Evolutionary conservation across 1,140 invertebrate species (phyloP), one percentile per base, ranked within the genome.

Genomic region (Sipha flava): DNA sequence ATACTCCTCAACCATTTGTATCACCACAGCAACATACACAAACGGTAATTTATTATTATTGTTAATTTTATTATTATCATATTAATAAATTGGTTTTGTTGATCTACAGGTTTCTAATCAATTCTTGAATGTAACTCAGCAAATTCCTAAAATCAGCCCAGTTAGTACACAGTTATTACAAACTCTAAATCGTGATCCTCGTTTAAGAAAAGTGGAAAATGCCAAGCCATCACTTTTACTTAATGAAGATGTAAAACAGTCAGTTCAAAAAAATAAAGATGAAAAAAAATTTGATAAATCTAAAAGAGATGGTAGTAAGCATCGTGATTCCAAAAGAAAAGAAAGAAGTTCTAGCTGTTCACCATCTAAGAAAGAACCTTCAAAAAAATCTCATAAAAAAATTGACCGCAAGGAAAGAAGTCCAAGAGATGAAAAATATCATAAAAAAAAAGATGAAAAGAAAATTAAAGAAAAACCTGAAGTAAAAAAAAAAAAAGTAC

Each of bases 101-200:
- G 37, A 26, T 29, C 0, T 47, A 1, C 10, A 77, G 73, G 23
- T 43, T 77, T 37, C 73, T 3, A 77, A 6, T 77, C 31, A 5
- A 26, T 43, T 57, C 18, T 40, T 26, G 16, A 77, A 40, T 77
- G 5, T 21, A n/a, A 26, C 21, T 7, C 49, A 57, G 40, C 49
- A 21, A 57, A 59, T 26, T 59, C 6, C 73, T 10, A 77, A 77
- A 77, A 77, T 77, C 3, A 59, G 26, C 23, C 73, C 73, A 45
- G 73, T 77, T 16, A 59, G 73, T 77, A 77, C 73, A 59, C 73
- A 77, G 40, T 54, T 77, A 6, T 77, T 77, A 43, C 73, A 77
- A 77, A 57, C 73, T 57, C 31, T 77, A 3, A 52, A 77, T 43
- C 21, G 66, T 3, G 73, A 54, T 79, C 64, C 81, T 62, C 66